phyloP scores from a whole-genome alignment of 2,797 vertebrate species.

The Sebastes wilsoni region DNA sequence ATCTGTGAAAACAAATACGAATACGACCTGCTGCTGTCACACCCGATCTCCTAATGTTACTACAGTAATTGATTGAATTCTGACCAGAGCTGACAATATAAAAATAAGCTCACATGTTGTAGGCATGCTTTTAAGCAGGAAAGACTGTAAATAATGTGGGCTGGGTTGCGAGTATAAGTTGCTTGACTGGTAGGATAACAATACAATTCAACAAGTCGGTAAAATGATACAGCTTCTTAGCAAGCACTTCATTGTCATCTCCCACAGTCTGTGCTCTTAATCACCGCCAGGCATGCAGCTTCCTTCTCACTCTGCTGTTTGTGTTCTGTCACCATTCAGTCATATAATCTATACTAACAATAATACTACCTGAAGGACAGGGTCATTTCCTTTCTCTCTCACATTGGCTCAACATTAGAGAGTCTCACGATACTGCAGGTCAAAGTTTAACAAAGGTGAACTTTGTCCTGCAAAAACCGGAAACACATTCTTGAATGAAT shows the following conservation, averaged over 20 bases:
- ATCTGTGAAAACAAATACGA: neutral
- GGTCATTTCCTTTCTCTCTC: neutral
- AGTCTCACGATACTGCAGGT: neutral
- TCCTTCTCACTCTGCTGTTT: neutral
- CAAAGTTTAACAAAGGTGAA: conserved; percentile 6
- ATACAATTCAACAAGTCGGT: neutral
- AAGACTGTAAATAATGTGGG: neutral
- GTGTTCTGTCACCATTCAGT: neutral
- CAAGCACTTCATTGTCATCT: neutral
- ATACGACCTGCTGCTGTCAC: neutral
- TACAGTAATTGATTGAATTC: neutral
- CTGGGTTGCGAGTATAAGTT: neutral
- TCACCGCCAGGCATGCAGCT: neutral
- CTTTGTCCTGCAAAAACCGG: neutral
- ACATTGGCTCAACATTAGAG: neutral
- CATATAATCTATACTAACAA: neutral
- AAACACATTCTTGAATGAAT: neutral
- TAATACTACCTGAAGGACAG: neutral
- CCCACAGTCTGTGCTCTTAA: neutral
- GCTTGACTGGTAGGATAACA: neutral
- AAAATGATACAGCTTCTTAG: neutral
- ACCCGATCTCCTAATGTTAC: neutral
- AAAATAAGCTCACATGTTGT: neutral
- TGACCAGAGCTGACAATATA: neutral
- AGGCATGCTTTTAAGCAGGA: neutral